Conservation (phyloP, 2,113 vertebrate species). For the Micronycteris hirsuta region DNA sequence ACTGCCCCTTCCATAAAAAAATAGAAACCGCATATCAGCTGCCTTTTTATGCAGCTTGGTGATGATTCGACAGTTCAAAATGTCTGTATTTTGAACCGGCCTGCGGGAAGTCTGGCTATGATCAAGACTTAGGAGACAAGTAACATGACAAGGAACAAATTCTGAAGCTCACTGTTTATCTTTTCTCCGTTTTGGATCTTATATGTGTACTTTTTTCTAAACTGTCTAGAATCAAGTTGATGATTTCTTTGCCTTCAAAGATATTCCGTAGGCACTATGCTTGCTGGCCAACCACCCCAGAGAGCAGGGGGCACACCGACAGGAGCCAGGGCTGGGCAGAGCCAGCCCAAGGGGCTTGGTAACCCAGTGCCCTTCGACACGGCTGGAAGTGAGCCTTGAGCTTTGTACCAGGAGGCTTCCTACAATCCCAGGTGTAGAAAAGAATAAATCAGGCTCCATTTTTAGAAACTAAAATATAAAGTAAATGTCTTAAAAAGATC, state of each 20-base stretch:
- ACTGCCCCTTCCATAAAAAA: neutral
- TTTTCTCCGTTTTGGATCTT: neutral
- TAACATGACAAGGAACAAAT: neutral
- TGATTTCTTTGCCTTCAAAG: neutral
- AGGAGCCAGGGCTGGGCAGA: neutral
- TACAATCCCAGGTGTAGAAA: neutral
- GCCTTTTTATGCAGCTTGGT: neutral
- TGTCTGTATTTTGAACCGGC: conserved; percentile 36
- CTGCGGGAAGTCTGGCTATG: conserved; percentile 56
- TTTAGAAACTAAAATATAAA: neutral
- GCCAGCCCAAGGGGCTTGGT: neutral
- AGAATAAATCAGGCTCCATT: neutral
- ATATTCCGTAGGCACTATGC: neutral
- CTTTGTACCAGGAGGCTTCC: neutral
- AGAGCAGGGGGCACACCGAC: neutral
- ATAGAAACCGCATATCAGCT: neutral
- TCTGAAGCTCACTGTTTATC: conserved; percentile 19
- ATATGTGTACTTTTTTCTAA: neutral
- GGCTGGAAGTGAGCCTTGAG: neutral
- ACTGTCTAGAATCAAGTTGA: neutral
- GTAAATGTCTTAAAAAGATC: neutral
- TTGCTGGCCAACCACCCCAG: neutral
- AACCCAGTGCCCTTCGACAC: neutral
- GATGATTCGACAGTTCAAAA: conserved; percentile 43
- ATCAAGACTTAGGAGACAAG: conserved; percentile 31